These are phyloP conservation scores for Andricus curvator DNA, from an alignment of 2,888 invertebrate genomes.

Conservation along the genomic window DNA sequence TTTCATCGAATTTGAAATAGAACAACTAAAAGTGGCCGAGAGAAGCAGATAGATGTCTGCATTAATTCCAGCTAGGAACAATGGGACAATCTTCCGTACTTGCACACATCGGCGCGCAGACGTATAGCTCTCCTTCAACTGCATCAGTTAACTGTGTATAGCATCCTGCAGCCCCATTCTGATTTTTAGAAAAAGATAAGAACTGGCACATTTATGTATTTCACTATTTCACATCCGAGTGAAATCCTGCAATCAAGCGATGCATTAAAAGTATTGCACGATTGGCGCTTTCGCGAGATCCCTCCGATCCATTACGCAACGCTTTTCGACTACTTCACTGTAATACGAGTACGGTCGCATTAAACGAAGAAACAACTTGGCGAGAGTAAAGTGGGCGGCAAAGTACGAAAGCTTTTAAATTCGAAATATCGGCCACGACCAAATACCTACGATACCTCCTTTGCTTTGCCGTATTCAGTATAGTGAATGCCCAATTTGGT, in stretches of 20 bases:
- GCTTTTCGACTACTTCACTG: constrained; percentile 6
- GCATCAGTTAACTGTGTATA: constrained; percentile 10
- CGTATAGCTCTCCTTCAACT: constrained; percentile 11
- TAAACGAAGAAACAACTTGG: constrained; percentile 7
- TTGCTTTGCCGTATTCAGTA: background rate
- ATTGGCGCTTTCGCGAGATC: constrained; percentile 19
- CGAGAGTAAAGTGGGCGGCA: constrained; percentile 8
- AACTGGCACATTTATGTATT: background rate
- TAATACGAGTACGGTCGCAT: constrained; percentile 9
- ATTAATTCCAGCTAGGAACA: constrained; percentile 23
- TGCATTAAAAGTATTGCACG: constrained; percentile 24
- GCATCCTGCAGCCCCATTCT: constrained; percentile 16
- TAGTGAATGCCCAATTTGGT: background rate
- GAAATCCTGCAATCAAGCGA: constrained; percentile 16
- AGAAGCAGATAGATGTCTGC: constrained; percentile 15
- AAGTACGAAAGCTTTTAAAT: constrained; percentile 21
- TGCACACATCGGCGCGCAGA: constrained; percentile 12
- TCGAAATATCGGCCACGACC: constrained; percentile 22
- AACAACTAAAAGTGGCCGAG: constrained; percentile 11
- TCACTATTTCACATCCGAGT: background rate
- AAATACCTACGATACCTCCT: background rate
- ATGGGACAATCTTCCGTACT: constrained; percentile 24
- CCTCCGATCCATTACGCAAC: constrained; percentile 17
- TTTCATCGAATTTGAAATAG: background rate
- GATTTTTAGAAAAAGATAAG: constrained; percentile 18